These are phyloP conservation scores for Onthophagus taurus DNA, from an alignment of 1,140 invertebrate species.

Conservation along the genomic window DNA sequence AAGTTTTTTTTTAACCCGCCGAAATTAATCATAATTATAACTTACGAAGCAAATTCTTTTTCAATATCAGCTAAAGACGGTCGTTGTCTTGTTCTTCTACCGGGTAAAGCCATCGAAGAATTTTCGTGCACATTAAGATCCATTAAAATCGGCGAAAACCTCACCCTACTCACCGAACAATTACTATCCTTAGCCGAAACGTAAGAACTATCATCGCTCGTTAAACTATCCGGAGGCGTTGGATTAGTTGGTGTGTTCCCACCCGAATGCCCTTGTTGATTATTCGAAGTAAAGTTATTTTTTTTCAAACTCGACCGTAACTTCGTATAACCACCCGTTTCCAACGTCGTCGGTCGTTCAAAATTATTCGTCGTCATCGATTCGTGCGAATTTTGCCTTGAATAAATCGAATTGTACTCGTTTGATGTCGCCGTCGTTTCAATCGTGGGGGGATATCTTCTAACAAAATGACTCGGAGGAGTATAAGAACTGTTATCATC, in stretches of 20 bases:
- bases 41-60: constrained; percentile 48
- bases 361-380: constrained; percentile 34
- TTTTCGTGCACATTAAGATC: constrained; percentile 48
- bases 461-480: constrained; percentile 37
- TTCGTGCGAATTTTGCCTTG: constrained; percentile 49
- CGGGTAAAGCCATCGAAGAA: constrained; percentile 51
- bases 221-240: constrained; percentile 72
- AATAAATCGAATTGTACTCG: no score
- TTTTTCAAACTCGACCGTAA: constrained; percentile 67
- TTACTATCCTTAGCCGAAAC: constrained; percentile 69
- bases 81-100: constrained; percentile 39
- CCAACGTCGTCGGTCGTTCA: constrained; percentile 67
- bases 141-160: constrained; percentile 64
- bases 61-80: constrained; percentile 47
- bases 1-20: no score
- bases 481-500: constrained; percentile 50
- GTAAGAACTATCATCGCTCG: constrained; percentile 76
- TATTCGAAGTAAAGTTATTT: constrained; percentile 49
- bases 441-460: constrained; percentile 37
- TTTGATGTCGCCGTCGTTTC: constrained; percentile 38
- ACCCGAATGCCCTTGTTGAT: constrained; percentile 47
- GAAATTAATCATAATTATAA: no score
- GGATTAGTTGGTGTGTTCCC: constrained; percentile 73
- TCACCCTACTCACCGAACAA: constrained; percentile 55
- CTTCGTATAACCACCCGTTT: constrained; percentile 47